Evolutionary conservation across 2,888 invertebrate species (phyloP).

Genomic region (Acrobasis suavella): DNA sequence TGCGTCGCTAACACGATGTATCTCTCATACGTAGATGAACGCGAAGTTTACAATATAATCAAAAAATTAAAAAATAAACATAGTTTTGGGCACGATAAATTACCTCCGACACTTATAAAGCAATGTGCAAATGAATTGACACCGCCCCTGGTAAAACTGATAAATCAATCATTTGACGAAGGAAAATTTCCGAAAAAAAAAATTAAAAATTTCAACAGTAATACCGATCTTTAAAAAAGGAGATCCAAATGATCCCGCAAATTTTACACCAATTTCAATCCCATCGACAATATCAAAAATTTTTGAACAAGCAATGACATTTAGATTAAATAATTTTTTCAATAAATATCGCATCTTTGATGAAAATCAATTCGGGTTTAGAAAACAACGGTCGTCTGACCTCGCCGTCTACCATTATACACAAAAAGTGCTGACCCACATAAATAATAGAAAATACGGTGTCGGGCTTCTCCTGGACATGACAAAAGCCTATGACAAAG

Average conservation of each 20-base stretch:
- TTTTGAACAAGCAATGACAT: no score
- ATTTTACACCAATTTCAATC: not conserved
- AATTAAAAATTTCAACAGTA: not conserved
- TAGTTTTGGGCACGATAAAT: not conserved
- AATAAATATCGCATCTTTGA: no score
- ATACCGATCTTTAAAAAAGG: not conserved
- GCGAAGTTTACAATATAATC: not conserved
- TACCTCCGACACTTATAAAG: not conserved
- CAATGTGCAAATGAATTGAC: not conserved
- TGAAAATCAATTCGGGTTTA: no score
- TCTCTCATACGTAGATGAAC: not conserved
- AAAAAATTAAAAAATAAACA: not conserved
- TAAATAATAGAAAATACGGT: slow-evolving; percentile 27
- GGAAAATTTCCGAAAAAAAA: not conserved
- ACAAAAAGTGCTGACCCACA: not conserved
- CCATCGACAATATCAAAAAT: no score
- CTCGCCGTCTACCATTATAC: not conserved
- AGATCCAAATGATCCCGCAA: not conserved
- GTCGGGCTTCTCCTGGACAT: slow-evolving; percentile 17
- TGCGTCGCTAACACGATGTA: not conserved
- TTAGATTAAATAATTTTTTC: no score
- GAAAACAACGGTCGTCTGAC: no score
- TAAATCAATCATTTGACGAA: not conserved
- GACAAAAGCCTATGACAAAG: slow-evolving; percentile 9
- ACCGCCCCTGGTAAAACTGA: not conserved